Evolutionary conservation across 1,140 invertebrate species (phyloP).

Genomic region (Helicoverpa armigera): DNA sequence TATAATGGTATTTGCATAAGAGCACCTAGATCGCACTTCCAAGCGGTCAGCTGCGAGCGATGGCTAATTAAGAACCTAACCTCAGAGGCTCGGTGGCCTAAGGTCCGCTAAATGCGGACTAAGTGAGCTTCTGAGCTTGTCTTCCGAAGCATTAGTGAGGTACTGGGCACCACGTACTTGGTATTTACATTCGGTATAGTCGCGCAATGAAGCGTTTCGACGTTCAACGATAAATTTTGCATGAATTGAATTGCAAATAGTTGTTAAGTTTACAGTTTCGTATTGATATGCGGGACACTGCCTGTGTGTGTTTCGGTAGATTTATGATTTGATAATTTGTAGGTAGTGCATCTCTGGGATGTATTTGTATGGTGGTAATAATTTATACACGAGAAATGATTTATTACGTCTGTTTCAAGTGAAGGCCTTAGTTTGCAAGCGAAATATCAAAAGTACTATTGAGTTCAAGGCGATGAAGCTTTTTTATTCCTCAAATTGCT

Average conservation of each 20-base stretch:
- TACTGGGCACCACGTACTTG: conserved; percentile 37
- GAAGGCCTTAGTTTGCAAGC: no score
- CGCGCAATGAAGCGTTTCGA: conserved; percentile 51
- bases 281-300: conserved; percentile 48
- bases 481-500: neutral
- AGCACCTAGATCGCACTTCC: conserved; percentile 64
- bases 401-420: neutral
- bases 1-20: conserved; percentile 40
- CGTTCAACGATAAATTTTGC: conserved; percentile 55
- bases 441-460: no score
- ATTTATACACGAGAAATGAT: neutral
- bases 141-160: conserved; percentile 62
- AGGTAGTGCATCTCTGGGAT: conserved; percentile 9
- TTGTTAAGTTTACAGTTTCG: conserved; percentile 51
- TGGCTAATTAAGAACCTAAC: conserved; percentile 83
- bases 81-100: conserved; percentile 72
- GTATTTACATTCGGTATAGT: conserved; percentile 57
- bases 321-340: conserved; percentile 48
- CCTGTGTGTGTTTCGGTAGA: conserved; percentile 37
- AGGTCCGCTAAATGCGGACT: conserved; percentile 78
- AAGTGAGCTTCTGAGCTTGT: conserved; percentile 77
- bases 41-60: conserved; percentile 78
- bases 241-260: conserved; percentile 64
- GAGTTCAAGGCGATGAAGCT: no score
- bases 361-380: neutral